These are phyloP conservation scores for Brachypalpus laphriformis DNA, from an alignment of 2,888 invertebrate species.

Conservation along the genomic window DNA sequence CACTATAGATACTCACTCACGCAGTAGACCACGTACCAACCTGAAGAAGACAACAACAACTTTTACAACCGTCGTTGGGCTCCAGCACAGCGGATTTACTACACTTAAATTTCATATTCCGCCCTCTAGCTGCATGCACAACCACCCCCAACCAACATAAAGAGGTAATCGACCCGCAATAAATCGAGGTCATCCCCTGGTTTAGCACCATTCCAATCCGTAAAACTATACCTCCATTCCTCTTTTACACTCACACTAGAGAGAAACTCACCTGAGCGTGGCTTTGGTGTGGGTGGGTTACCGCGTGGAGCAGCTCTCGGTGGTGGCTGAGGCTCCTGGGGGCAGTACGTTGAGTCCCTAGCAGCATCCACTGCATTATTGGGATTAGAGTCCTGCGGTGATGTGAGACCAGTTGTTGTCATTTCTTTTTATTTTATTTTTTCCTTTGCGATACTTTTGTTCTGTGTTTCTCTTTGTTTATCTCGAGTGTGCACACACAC, in stretches of 20 bases:
- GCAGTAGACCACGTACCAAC: constrained; percentile 26
- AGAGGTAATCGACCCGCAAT: constrained; percentile 71
- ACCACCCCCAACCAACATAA: constrained; percentile 19
- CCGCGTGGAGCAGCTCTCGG: constrained; percentile 81
- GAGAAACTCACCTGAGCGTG: constrained; percentile 80
- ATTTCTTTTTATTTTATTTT: constrained; percentile 59
- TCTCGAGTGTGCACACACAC: constrained; percentile 42
- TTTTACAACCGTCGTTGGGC: constrained; percentile 44
- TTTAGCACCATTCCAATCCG: constrained; percentile 58
- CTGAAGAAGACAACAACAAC: constrained; percentile 2
- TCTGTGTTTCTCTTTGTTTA: constrained; percentile 57
- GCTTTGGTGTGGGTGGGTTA: constrained; percentile 82
- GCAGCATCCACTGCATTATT: constrained; percentile 81
- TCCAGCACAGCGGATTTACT: constrained; percentile 25
- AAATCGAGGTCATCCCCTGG: constrained; percentile 73
- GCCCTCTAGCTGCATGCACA: constrained; percentile 14
- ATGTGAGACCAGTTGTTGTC: constrained; percentile 75
- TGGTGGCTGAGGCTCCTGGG: constrained; percentile 79
- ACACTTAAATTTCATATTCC: constrained; percentile 59
- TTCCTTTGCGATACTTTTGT: constrained; percentile 23
- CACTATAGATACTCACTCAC: not conserved
- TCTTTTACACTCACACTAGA: not conserved
- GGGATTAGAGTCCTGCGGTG: constrained; percentile 77
- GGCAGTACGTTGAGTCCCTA: constrained; percentile 81
- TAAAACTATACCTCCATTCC: constrained; percentile 39